These are phyloP conservation scores for Cynopterus brachyotis DNA, from an alignment of 2,113 vertebrate genomes.

Conservation along the genomic window DNA sequence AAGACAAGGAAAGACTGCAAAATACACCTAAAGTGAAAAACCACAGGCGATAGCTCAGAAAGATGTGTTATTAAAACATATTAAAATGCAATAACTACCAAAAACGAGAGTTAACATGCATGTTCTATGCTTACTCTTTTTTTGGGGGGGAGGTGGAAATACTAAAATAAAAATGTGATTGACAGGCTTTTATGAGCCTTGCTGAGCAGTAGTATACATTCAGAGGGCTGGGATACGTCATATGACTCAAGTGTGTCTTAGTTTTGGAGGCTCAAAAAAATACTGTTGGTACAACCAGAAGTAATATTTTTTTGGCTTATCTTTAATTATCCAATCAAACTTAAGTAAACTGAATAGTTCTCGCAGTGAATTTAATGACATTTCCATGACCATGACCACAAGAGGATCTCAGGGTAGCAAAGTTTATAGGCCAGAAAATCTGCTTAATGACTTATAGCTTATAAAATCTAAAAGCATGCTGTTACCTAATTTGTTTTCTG, in stretches of 20 bases:
- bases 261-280: conserved; percentile 16
- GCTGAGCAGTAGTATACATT: background rate
- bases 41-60: background rate
- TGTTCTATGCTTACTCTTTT: background rate
- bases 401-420: background rate
- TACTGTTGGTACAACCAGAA: background rate
- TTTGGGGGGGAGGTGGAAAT: too few relatives aligned
- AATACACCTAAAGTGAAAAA: background rate
- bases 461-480: background rate
- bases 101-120: background rate
- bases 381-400: background rate
- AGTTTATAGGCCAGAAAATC: background rate
- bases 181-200: background rate
- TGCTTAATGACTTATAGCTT: background rate
- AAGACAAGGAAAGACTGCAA: background rate
- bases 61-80: background rate
- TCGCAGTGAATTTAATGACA: background rate
- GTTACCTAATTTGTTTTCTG: background rate
- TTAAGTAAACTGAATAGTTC: background rate
- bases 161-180: background rate
- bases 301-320: conserved; percentile 18
- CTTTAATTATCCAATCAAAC: background rate
- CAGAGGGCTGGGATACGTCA: background rate
- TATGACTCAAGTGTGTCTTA: background rate
- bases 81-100: background rate